Evolutionary conservation across 1,140 invertebrate genomes (phyloP), one percentile per base, ranked within the genome.

Genomic region (Glomeris maerens): DNA sequence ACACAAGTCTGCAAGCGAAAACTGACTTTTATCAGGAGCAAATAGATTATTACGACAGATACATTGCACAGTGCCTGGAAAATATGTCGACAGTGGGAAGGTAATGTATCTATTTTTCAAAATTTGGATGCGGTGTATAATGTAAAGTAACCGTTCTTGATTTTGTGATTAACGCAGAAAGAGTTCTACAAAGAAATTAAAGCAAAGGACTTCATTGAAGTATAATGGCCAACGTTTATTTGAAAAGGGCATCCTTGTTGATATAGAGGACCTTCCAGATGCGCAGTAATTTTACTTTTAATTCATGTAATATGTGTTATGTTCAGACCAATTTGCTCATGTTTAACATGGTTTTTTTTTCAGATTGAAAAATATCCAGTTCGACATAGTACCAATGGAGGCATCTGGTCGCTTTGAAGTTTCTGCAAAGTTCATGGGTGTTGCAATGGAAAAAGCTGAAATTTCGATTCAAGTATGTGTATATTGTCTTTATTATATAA

Each of bases 361-460:
- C 64, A 42, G 40, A 56, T 79, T 83, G 58, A 85, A 84, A 64
- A 84, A 84, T 60, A 77, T 84, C 0, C 72, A 78, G 52, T 85
- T 87, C 65, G 83, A 85, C 62, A 84, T 87, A 46, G 70, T 71
- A 14, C 78, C 81, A 1, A 78, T 78, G 1, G 76, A 80, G 31
- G 70, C 72, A 25, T 75, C 74, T 51, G 83, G 83, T 10, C 64
- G 81, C 1, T 87, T 86, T 64, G 73, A 73, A 3, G 74, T 85
- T 0, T 74, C 76, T 55, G 83, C 79, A 13, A 84, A 82, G 58
- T 84, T 84, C 57, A 81, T 87, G 80, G 83, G 83, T 0, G 78
- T 84, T 1, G 74, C 77, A 58, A 76, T 85, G 74, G 81, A 85
- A 60, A 79, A 78, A 51, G 74, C 84, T 17, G 78, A 84, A 36